Evolutionary conservation across 2,888 invertebrate species (phyloP).

Genomic region (Drosophila demipolita): DNA sequence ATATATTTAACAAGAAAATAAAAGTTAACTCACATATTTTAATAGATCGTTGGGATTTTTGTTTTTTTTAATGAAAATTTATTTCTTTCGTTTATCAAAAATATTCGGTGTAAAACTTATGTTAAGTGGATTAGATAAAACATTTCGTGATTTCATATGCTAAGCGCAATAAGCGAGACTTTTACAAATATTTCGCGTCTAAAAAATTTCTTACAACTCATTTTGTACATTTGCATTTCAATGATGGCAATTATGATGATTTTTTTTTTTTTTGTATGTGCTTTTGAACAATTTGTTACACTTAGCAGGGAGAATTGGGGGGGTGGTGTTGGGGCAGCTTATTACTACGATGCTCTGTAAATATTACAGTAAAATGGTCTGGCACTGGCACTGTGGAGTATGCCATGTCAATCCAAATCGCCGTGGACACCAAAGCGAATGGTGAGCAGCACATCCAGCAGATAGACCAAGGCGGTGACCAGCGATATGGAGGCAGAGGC

Average conservation of each 20-base stretch:
- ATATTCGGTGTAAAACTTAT: conserved; percentile 62
- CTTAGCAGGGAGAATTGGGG: conserved; percentile 45
- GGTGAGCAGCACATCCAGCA: conserved; percentile 83
- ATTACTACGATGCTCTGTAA: conserved; percentile 65
- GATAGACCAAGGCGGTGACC: conserved; percentile 79
- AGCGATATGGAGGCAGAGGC: conserved; percentile 82
- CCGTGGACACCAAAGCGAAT: conserved; percentile 83
- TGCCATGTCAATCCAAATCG: conserved; percentile 79
- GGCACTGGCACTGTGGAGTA: neutral
- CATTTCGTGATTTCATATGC: conserved; percentile 43
- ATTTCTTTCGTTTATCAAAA: conserved; percentile 52
- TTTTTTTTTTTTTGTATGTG: conserved; percentile 26
- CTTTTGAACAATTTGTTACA: conserved; percentile 53
- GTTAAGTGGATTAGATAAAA: conserved; percentile 66
- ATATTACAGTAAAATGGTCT: conserved; percentile 64
- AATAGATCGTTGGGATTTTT: neutral
- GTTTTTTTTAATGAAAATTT: conserved; percentile 35
- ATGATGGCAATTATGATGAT: conserved; percentile 65
- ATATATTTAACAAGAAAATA: neutral
- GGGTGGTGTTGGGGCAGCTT: conserved; percentile 30
- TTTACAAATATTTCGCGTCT: conserved; percentile 9
- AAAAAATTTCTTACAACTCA: conserved; percentile 40
- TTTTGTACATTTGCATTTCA: conserved; percentile 71
- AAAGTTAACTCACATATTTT: neutral
- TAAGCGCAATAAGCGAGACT: conserved; percentile 42